Evolutionary conservation across 2,113 vertebrate genomes (phyloP), one percentile per base, ranked within the genome.

Genomic region (Callipepla californica): DNA sequence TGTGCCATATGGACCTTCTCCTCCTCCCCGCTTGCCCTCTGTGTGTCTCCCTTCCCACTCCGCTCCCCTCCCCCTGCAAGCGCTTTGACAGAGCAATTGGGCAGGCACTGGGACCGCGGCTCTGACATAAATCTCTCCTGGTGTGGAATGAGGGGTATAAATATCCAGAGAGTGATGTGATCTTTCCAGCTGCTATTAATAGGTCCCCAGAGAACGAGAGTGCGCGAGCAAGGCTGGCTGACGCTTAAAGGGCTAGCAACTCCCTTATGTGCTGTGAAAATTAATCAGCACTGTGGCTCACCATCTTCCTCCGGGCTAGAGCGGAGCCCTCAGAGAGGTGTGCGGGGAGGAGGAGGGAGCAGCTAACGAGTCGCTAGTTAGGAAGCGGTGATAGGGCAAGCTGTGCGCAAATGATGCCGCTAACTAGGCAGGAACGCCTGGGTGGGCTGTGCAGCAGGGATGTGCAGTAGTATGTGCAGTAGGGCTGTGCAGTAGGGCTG

Each of bases 181-280:
- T 98, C 98, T 98, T 98, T 98, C 98, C 98, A 98, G 97, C 97
- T 97, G 98, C 98, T 98, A 98, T 98, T 98, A 98, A 98, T 98
- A 98, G 98, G 98, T 97, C 98, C 97, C 98, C 89, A 89, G 98
- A 98, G 98, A 97, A 95, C 94, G 94, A 89, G 95, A 97, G 96
- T 50, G 55, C 89, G 95, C 38, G 80, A 96, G 96, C 57, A 89
- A 95, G 97, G 85, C 94, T 76, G 97, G 97, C 96, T 97, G 97
- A 96, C 96, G 96, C 97, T 98, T 98, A 98, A 98, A 98, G 98
- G 97, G 98, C 95, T 97, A 94, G 96, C 95, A 95, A 95, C 95
- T 95, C 77, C 94, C 93, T 87, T 80, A 84, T 92, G 92, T 87
- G 88, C 93, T 94, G 96, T 89, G 94, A 95, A 92, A 95, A 93